Evolutionary conservation across 2,797 vertebrate genomes (phyloP), one percentile per base, ranked within the genome.

Genomic region (Tenualosa thibaudeaui): DNA sequence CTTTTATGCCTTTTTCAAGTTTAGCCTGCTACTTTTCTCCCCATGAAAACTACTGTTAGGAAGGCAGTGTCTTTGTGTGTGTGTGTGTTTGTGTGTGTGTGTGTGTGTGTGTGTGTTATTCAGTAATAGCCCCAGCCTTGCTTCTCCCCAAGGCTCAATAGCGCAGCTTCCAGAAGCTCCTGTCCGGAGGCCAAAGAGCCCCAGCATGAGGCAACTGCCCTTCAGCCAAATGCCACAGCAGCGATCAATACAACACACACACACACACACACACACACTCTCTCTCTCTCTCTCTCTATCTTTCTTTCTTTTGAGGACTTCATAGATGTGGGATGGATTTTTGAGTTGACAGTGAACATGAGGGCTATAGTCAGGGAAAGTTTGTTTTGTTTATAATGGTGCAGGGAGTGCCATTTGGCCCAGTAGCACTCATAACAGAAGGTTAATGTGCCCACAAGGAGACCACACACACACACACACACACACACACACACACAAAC

Each of bases 211-310:
- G 68, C 68, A 75, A 12, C 68, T 75, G 68, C 68, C 68, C 68
- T 75, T 75, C 68, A 75, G 26, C 68, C 68, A 75, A 75, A 75
- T 75, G 68, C 68, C 68, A 75, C 68, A 19, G 26, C 65, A 68
- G 68, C 31, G 68, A 75, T 75, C 68, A 75, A 75, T 75, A 75
- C 68, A 43, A 13, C 65, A 37, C 65, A 37, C 65, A 15, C 10
- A 37, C 65, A 12, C 65, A 12, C 65, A 2, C 65, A 1, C 65
- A 1, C 65, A 3, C 65, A 3, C 62, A 12, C 24, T 13, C 62
- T 31, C 62, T 13, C 22, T 75, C 37, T 19, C 31, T 75, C 68
- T 75, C 37, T 75, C 37, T 43, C 68, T 75, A 0, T 75, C 31
- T 75, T 12, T 75, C 68, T 37, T 37, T 75, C 31, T 40, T 37